These are phyloP conservation scores for Psix sp. DNA, from an alignment of 1,140 invertebrate species.

Conservation along the genomic window DNA sequence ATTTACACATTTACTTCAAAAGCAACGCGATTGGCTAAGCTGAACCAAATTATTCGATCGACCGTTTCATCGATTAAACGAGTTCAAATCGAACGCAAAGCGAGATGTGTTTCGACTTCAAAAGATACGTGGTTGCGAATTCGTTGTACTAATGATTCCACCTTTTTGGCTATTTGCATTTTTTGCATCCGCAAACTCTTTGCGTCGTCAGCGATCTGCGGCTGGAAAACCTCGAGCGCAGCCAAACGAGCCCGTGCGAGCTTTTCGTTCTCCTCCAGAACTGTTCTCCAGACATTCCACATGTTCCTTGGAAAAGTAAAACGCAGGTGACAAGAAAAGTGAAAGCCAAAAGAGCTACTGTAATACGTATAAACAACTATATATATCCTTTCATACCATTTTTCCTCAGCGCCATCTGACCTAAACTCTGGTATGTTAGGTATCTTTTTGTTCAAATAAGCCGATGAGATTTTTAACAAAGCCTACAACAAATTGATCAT, in stretches of 20 bases:
- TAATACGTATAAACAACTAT: no score
- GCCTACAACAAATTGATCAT: no score
- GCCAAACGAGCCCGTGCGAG: constrained; percentile 91
- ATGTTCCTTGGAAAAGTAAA: constrained; percentile 87
- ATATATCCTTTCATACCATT: no score
- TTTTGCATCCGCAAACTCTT: constrained; percentile 91
- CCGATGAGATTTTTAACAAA: constrained; percentile 91
- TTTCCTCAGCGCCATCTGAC: constrained; percentile 90
- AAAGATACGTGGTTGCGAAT: no score
- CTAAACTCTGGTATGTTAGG: constrained; percentile 93
- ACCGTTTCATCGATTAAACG: no score
- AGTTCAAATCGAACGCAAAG: no score
- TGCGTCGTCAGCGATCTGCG: constrained; percentile 94
- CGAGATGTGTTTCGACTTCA: no score
- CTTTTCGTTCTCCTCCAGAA: constrained; percentile 96
- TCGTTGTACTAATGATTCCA: no score
- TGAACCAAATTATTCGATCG: no score
- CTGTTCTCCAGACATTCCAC: constrained; percentile 96
- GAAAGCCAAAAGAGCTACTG: no score
- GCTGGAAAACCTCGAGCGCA: constrained; percentile 94
- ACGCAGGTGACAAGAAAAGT: not conserved
- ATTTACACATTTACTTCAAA: no score
- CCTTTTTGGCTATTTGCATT: constrained; percentile 91
- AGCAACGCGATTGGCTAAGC: no score
- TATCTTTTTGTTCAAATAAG: constrained; percentile 94